Evolutionary conservation across 2,888 invertebrate genomes (phyloP).

Genomic region (Acrobeloides nanus): DNA sequence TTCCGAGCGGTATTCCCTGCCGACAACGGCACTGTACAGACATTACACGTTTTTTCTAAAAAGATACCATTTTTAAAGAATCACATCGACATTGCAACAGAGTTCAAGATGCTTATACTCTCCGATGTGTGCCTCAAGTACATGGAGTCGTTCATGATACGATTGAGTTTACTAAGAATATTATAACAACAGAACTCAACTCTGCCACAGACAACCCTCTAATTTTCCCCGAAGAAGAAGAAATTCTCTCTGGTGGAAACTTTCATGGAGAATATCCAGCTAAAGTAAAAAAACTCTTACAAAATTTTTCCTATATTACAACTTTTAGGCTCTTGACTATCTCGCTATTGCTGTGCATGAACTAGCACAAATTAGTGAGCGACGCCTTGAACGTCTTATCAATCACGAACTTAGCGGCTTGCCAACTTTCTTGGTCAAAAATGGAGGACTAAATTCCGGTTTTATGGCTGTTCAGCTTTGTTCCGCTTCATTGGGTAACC

Average conservation of each 20-base stretch:
- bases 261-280: conserved; percentile 69
- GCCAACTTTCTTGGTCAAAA: conserved; percentile 64
- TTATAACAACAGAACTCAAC: conserved; percentile 65
- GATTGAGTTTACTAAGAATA: conserved; percentile 62
- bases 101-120: conserved; percentile 66
- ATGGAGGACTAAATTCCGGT: conserved; percentile 67
- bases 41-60: no score
- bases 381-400: conserved; percentile 63
- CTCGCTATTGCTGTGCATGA: conserved; percentile 65
- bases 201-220: conserved; percentile 67
- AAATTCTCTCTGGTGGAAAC: conserved; percentile 66
- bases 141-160: conserved; percentile 66
- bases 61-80: conserved; percentile 57
- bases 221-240: conserved; percentile 61
- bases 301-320: background rate
- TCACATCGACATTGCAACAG: conserved; percentile 64
- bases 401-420: conserved; percentile 64
- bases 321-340: conserved; percentile 58
- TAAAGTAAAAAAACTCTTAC: no score
- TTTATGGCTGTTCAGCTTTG: conserved; percentile 68
- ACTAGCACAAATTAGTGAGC: conserved; percentile 65
- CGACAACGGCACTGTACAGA: background rate
- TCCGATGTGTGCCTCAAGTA: conserved; percentile 65
- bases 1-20: no score
- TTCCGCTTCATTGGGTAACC: conserved; percentile 63